phyloP scores from a whole-genome alignment of 2,797 vertebrate genomes.

The Periparus ater region DNA sequence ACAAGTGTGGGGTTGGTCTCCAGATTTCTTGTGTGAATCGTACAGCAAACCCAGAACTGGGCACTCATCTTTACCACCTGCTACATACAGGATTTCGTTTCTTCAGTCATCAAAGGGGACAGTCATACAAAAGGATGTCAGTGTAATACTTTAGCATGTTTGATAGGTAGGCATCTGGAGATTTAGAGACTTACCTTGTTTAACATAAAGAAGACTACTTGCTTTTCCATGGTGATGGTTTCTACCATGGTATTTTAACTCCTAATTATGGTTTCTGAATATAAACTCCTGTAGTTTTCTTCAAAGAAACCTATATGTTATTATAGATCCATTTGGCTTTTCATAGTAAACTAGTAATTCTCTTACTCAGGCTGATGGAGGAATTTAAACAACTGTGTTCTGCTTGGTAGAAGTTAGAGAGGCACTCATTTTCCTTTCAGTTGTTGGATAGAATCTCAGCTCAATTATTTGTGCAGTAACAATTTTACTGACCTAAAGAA shows the following conservation, averaged over 20 bases:
- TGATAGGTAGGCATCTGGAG: not conserved
- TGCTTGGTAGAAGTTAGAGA: not conserved
- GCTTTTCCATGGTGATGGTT: not conserved
- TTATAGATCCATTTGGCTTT: not conserved
- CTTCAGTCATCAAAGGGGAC: not conserved
- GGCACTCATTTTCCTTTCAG: not conserved
- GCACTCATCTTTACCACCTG: not conserved
- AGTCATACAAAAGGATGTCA: not conserved
- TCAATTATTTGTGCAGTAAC: not conserved
- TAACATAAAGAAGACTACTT: not conserved
- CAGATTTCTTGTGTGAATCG: not conserved
- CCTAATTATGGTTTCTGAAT: not conserved
- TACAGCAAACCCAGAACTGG: not conserved
- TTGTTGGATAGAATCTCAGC: not conserved
- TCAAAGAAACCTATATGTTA: not conserved
- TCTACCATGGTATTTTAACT: not conserved
- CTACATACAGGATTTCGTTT: not conserved
- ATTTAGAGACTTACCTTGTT: not conserved
- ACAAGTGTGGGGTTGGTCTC: not conserved
- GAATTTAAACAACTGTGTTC: not conserved
- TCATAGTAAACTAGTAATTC: not conserved
- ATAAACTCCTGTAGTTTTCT: not conserved
- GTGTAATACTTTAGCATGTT: not conserved
- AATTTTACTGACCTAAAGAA: not conserved
- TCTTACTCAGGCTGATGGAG: not conserved